Evolutionary conservation across 2,888 invertebrate species (phyloP).

Genomic region (Eupeodes luniger): DNA sequence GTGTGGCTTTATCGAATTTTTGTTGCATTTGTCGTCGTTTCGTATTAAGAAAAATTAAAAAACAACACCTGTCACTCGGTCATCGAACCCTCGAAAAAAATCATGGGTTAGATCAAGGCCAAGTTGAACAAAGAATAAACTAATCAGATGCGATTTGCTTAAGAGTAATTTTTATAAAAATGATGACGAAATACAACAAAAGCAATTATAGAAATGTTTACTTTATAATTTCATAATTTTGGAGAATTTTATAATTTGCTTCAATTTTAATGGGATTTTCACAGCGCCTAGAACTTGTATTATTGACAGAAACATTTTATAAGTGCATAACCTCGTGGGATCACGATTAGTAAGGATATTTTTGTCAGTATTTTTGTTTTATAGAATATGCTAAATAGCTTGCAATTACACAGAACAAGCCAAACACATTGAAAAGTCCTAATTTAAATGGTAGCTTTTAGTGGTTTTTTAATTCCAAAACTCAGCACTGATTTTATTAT

Average conservation of each 20-base stretch:
- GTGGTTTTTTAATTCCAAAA: no score
- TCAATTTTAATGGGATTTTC: not conserved
- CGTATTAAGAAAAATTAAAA: not conserved
- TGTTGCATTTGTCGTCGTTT: not conserved
- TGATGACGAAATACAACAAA: not conserved
- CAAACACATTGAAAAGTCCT: no score
- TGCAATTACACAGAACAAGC: no score
- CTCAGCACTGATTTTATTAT: no score
- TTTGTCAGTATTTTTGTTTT: no score
- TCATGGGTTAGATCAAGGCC: slow-evolving; percentile 28
- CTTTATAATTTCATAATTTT: not conserved
- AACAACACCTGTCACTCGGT: slow-evolving; percentile 37
- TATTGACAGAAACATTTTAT: no score
- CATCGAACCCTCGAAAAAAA: slow-evolving; percentile 52
- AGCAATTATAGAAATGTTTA: not conserved
- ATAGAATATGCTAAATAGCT: no score
- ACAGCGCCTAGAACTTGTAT: not conserved
- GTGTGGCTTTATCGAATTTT: slow-evolving; percentile 8
- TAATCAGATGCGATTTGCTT: not conserved
- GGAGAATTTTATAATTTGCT: no score
- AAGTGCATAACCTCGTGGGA: no score
- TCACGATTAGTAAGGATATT: no score
- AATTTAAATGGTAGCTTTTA: no score
- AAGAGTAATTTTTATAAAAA: not conserved
- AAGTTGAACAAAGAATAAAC: slow-evolving; percentile 12